These are phyloP conservation scores for Molossus alvarezi DNA, from an alignment of 2,797 vertebrate species.

Conservation along the genomic window DNA sequence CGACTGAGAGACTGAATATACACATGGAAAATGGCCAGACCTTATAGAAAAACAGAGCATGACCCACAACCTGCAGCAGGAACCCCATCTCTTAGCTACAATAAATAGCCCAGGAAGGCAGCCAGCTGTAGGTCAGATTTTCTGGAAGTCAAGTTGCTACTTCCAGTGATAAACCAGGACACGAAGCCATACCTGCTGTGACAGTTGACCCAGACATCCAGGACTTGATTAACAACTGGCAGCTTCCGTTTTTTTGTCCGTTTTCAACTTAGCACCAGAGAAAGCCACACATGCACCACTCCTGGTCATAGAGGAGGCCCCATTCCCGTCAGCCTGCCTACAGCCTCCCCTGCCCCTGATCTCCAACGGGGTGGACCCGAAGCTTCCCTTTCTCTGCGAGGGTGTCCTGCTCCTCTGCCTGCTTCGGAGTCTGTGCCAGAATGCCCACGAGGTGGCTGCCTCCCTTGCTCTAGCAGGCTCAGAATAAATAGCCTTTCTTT, in stretches of 20 bases:
- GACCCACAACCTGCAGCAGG: not conserved
- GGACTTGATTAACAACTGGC: not conserved
- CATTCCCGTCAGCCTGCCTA: accelerated
- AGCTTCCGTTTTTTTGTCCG: not conserved
- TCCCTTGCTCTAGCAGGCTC: not conserved
- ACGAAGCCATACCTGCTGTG: not conserved
- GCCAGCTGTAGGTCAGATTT: not conserved
- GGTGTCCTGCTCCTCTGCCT: not conserved
- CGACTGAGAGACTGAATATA: not conserved
- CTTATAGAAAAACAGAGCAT: not conserved
- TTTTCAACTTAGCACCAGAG: not conserved
- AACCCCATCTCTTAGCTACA: not conserved
- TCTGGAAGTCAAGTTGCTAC: not conserved
- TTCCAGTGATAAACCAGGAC: not conserved
- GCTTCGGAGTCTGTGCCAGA: not conserved
- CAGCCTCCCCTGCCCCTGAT: too few species aligned
- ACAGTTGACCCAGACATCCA: not conserved
- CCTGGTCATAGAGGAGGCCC: too few species aligned
- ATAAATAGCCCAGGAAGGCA: not conserved
- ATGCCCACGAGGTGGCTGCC: not conserved
- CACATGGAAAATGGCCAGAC: not conserved
- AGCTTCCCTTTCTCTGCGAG: not conserved
- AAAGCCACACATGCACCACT: not conserved
- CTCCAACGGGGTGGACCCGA: not conserved
- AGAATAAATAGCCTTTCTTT: not conserved